These are phyloP conservation scores for Rhopalosiphum padi DNA, from an alignment of 1,140 invertebrate species.

Conservation along the genomic window DNA sequence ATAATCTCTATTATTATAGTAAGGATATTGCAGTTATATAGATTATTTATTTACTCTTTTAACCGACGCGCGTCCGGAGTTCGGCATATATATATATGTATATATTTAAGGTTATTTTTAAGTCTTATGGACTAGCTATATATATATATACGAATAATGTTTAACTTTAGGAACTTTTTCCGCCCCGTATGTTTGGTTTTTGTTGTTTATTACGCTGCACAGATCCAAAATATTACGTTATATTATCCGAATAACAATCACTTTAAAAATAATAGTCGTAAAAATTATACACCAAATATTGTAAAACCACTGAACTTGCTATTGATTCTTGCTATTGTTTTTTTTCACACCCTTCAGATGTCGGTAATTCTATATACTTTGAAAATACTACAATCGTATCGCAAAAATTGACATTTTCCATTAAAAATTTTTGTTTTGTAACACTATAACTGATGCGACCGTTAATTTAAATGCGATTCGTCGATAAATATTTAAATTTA, in stretches of 20 bases:
- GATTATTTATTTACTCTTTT: neutral
- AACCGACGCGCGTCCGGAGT: neutral
- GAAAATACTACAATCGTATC: neutral
- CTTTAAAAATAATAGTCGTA: neutral
- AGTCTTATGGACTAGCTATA: neutral
- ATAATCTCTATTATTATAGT: neutral
- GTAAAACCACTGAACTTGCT: neutral
- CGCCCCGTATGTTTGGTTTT: neutral
- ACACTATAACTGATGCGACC: neutral
- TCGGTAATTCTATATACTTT: neutral
- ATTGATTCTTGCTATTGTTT: neutral
- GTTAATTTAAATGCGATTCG: neutral
- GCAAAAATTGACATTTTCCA: neutral
- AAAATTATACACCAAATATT: neutral
- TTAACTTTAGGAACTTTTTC: constrained; percentile 3
- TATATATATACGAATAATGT: neutral
- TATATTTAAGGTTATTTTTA: neutral
- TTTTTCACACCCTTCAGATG: neutral
- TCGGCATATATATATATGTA: neutral
- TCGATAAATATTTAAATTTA: neutral
- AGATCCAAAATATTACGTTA: neutral
- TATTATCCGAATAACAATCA: neutral
- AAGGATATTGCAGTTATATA: neutral
- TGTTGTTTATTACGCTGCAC: neutral
- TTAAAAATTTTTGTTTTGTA: neutral